These are phyloP conservation scores for Ecliptopera silaceata DNA, from an alignment of 2,888 invertebrate genomes.

Conservation along the genomic window DNA sequence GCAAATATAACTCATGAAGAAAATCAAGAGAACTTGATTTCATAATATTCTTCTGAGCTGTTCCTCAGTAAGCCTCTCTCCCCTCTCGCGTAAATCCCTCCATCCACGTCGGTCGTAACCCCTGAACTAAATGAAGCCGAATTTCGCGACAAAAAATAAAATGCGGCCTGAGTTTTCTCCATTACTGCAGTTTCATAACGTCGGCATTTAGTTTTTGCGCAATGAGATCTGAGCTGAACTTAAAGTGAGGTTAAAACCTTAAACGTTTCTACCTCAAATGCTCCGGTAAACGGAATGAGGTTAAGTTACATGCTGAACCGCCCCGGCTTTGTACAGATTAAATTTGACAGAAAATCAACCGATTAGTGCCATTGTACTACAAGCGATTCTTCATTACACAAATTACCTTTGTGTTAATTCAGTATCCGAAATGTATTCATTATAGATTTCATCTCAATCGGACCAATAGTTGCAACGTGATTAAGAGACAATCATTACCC, in stretches of 20 bases:
- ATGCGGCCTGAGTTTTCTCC: conserved; percentile 11
- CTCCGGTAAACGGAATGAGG: conserved; percentile 9
- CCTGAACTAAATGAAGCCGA: conserved; percentile 9
- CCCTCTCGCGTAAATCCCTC: neutral
- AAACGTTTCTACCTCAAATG: conserved; percentile 17
- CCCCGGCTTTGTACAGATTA: neutral
- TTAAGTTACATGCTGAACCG: neutral
- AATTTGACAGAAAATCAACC: no score
- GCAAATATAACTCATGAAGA: neutral
- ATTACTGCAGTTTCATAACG: conserved; percentile 45
- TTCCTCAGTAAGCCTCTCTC: neutral
- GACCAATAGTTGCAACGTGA: no score
- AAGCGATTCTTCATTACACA: no score
- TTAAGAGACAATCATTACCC: no score
- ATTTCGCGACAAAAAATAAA: conserved; percentile 19
- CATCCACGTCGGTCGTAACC: neutral
- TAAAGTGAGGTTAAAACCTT: conserved; percentile 25
- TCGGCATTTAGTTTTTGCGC: conserved; percentile 49
- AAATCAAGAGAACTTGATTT: neutral
- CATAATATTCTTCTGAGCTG: neutral
- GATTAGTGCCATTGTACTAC: no score
- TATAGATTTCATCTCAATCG: no score
- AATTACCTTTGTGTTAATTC: no score
- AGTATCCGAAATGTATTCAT: no score
- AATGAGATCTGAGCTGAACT: conserved; percentile 26